Base-by-base conservation (phyloP, 2,888 invertebrate genomes). In the Apamea monoglypha region DNA sequence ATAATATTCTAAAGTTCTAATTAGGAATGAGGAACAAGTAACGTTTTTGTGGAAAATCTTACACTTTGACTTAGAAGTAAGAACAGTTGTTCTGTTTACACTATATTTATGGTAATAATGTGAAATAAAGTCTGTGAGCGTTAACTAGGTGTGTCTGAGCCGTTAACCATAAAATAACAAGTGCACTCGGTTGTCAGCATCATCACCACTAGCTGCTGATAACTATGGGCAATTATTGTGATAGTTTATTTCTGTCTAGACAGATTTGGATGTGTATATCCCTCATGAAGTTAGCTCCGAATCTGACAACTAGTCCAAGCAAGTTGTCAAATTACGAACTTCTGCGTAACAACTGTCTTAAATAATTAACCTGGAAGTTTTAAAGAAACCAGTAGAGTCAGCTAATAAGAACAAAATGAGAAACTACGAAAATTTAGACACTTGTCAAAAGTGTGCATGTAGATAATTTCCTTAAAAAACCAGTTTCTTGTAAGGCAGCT, bases 51-150 rank as follows among this genome's bases (percentile, higher is more conserved):
- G 44, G 29, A 50, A 75, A 75, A 68, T 29, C 61, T 76, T 53
- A 36, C 69, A 76, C 56, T 66, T 63, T 29, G 29, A 61, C 36
- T 36, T 36, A 59, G 18, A 70, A 64, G 10, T 12, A 1, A 36
- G 16, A 63, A 82, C 83, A 44, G 86, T 64, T 82, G 53, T 8
- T 69, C 18, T 44, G 44, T 72, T 72, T 63, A 32, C 5, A 61
- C 3, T 16, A 66, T 50, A 8, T 36, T 73, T 69, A 14, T 36
- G 59, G 14, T 63, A 63, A 44, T 68, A 14, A 16, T 50, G 61
- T 59, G 32, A 59, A 40, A 36, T 44, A 53, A 76, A 47, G 12
- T 69, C 47, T 56, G 21, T 50, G 21, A 16, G 59, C 44, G 67
- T 50, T 32, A 21, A 61, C 40, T 32, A 8, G 29, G 25, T 40